These are phyloP conservation scores for Perdita meconis DNA, from an alignment of 2,888 invertebrate genomes.

Conservation along the genomic window DNA sequence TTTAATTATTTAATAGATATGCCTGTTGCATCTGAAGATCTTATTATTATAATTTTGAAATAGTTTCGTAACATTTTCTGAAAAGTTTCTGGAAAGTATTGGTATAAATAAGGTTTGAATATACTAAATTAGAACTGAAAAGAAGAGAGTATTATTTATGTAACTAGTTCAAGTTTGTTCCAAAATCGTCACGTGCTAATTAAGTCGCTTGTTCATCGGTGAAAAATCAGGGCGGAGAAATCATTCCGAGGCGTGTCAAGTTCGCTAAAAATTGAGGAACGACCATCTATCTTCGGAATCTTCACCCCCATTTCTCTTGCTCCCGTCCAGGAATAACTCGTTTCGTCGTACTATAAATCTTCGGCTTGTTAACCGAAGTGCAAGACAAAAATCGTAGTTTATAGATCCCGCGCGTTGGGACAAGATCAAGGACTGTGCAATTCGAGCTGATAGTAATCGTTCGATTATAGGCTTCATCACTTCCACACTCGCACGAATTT, in stretches of 20 bases:
- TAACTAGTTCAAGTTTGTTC: not conserved
- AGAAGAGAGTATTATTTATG: too few relatives aligned
- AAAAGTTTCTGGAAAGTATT: too few relatives aligned
- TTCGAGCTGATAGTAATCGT: slow-evolving; percentile 36
- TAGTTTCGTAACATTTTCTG: too few relatives aligned
- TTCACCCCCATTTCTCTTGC: slow-evolving; percentile 40
- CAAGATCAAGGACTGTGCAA: slow-evolving; percentile 18
- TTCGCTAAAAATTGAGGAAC: slow-evolving; percentile 21
- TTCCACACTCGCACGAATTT: slow-evolving; percentile 2
- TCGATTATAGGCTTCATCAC: slow-evolving; percentile 41
- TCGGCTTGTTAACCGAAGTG: slow-evolving; percentile 32
- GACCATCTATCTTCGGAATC: slow-evolving; percentile 38
- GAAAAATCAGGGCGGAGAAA: slow-evolving; percentile 12
- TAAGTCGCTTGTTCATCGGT: slow-evolving; percentile 10
- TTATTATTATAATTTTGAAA: too few relatives aligned
- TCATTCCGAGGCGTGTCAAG: not conserved
- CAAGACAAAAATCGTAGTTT: slow-evolving; percentile 24
- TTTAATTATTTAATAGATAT: too few relatives aligned
- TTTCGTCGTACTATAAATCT: slow-evolving; percentile 48
- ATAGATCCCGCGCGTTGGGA: slow-evolving; percentile 35
- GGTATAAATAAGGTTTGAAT: too few relatives aligned
- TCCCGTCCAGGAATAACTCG: slow-evolving; percentile 40
- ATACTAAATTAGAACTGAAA: too few relatives aligned
- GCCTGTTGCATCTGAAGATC: too few relatives aligned
- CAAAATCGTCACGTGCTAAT: slow-evolving; percentile 1